Conservation (phyloP, 2,113 vertebrate species). For the Seriola rivoliana region DNA sequence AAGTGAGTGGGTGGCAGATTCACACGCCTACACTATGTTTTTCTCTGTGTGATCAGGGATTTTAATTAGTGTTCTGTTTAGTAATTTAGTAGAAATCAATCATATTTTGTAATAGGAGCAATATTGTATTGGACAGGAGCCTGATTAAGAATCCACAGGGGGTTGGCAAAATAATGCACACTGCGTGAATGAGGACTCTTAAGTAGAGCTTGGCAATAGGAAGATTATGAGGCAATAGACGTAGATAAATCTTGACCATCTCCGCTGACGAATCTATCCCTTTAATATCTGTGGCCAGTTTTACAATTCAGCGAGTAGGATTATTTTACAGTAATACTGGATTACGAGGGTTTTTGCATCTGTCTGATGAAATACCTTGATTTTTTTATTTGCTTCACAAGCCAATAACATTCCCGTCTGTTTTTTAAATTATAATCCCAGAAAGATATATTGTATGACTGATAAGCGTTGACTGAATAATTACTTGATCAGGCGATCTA, state of each 20-base stretch:
- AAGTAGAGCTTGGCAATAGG: not conserved
- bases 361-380: not conserved
- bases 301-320: not conserved
- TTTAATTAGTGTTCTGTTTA: slow-evolving; percentile 29
- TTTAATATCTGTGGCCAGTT: not conserved
- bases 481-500: not conserved
- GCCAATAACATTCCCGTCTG: not conserved
- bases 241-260: not conserved
- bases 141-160: slow-evolving; percentile 26
- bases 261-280: not conserved
- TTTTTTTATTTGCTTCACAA: slow-evolving; percentile 2
- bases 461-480: not conserved
- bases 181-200: not conserved
- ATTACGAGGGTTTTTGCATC: not conserved
- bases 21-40: slow-evolving; percentile 5
- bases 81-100: slow-evolving; percentile 44
- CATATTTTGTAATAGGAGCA: slow-evolving; percentile 6
- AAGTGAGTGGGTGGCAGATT: slow-evolving; percentile 26
- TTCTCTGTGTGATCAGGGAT: not conserved
- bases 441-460: not conserved
- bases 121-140: slow-evolving; percentile 23
- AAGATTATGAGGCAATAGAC: not conserved
- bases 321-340: not conserved
- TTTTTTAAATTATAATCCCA: not conserved
- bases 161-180: not conserved